phyloP scores from a whole-genome alignment of 2,113 vertebrate genomes.

The Alosa alosa region DNA sequence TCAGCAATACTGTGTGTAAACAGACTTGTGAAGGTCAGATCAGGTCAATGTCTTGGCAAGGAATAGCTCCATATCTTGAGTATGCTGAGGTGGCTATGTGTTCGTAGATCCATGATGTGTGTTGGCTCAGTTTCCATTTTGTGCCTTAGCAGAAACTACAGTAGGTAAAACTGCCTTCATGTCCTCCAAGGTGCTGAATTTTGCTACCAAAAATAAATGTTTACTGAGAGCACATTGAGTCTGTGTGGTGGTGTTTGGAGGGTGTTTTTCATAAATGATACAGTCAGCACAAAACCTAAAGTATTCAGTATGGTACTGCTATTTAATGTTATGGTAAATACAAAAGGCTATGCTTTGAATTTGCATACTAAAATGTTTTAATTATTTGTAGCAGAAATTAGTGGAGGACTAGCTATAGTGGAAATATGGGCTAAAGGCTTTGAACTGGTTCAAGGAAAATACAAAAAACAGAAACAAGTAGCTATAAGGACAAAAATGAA shows the following conservation, averaged over 20 bases:
- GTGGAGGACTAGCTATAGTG: too few species aligned
- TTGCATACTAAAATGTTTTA: too few species aligned
- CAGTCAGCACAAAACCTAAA: too few species aligned
- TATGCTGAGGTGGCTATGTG: conserved; percentile 44
- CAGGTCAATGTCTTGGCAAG: conserved; percentile 5
- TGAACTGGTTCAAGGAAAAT: too few species aligned
- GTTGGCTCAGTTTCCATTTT: conserved; percentile 40
- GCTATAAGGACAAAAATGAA: too few species aligned
- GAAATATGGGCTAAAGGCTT: too few species aligned
- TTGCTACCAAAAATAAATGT: conserved; percentile 75
- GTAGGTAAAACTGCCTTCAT: conserved; percentile 51
- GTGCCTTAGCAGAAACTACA: conserved; percentile 48
- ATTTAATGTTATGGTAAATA: too few species aligned
- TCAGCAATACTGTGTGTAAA: conserved; percentile 44
- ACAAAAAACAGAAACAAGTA: too few species aligned
- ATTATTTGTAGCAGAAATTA: too few species aligned
- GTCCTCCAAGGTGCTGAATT: conserved; percentile 70
- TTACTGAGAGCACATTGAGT: conserved; percentile 57
- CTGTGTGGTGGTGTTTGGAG: neutral
- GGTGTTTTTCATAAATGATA: too few species aligned
- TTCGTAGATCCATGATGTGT: conserved; percentile 58
- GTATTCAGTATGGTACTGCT: too few species aligned
- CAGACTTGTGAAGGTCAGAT: neutral
- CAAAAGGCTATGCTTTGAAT: too few species aligned
- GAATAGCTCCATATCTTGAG: conserved; percentile 25